These are phyloP conservation scores for Chloropsis hardwickii DNA, from an alignment of 2,113 vertebrate genomes.

Conservation along the genomic window DNA sequence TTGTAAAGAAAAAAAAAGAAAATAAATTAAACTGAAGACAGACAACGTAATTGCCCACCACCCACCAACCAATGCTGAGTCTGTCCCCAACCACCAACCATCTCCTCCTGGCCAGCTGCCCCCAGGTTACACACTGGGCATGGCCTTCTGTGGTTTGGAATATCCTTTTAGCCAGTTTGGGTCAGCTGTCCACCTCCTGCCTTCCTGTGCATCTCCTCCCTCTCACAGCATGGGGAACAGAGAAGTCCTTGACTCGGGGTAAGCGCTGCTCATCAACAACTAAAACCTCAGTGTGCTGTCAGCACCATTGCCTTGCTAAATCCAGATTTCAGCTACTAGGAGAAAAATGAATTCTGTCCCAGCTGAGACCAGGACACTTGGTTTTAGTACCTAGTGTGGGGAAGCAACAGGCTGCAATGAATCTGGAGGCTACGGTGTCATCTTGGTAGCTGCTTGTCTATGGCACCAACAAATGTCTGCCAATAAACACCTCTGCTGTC, in stretches of 20 bases:
- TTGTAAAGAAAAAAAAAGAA: neutral
- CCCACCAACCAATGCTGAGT: neutral
- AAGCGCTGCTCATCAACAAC: neutral
- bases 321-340: neutral
- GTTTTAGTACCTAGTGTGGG: neutral
- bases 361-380: neutral
- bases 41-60: neutral
- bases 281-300: neutral
- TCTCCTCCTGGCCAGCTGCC: rapidly evolving
- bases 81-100: neutral
- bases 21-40: neutral
- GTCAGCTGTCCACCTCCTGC: neutral
- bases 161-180: neutral
- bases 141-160: neutral
- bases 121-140: neutral
- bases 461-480: neutral
- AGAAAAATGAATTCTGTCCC: neutral
- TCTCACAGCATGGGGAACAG: neutral
- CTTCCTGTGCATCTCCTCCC: neutral
- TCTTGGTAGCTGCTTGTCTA: neutral
- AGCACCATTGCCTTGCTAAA: neutral
- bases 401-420: neutral
- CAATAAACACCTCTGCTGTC: neutral
- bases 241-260: neutral
- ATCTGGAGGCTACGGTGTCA: neutral